Percentiles rank a stretch among this genome's conserved stretches.
These are phyloP conservation scores for Oxycera nigricornis DNA, from an alignment of 2,888 invertebrate species.

Conservation along the genomic window DNA sequence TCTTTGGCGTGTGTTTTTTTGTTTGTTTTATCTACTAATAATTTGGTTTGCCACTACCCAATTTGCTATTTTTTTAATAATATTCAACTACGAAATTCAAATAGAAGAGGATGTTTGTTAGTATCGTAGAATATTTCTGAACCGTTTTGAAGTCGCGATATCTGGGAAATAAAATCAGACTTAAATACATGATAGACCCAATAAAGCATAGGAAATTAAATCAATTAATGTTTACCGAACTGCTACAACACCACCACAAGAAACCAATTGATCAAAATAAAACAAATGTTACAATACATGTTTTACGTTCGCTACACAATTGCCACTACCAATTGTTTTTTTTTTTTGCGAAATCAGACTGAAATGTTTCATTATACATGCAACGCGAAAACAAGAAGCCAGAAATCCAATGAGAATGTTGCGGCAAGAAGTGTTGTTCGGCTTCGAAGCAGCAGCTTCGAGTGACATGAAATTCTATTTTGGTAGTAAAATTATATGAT, in stretches of 20 bases:
- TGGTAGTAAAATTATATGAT: background rate
- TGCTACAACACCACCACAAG: background rate
- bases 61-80: background rate
- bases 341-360: background rate
- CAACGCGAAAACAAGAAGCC: too few relatives aligned
- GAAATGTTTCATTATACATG: background rate
- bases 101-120: slow-evolving; percentile 4
- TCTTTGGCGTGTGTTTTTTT: background rate
- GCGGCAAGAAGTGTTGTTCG: too few relatives aligned
- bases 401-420: too few relatives aligned
- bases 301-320: background rate
- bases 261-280: background rate
- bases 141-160: background rate
- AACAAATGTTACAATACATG: background rate
- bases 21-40: background rate
- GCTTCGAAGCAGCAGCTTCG: too few relatives aligned
- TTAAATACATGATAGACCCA: background rate
- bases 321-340: background rate
- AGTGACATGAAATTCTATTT: background rate
- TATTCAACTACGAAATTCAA: background rate
- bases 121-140: background rate
- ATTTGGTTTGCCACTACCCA: slow-evolving; percentile 6
- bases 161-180: slow-evolving; percentile 8
- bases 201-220: background rate
- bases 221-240: background rate